Base-by-base conservation (phyloP, 2,797 vertebrate species). In the Florisuga fusca region DNA sequence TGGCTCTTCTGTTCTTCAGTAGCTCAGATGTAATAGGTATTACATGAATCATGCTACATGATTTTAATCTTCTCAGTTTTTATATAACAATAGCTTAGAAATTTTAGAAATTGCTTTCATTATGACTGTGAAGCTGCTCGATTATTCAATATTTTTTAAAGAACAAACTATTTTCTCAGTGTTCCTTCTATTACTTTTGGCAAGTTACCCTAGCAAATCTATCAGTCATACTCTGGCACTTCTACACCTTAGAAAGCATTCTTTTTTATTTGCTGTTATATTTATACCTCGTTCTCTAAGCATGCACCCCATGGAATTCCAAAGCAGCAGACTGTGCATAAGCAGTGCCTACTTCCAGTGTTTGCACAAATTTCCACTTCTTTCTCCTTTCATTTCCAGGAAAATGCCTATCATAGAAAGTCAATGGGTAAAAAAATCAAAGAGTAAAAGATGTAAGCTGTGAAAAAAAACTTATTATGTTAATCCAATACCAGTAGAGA, bases 1-100 rank as follows among this genome's bases (percentile, higher is more conserved):
- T 94, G 86, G 41, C 46, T 79, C 57, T 85, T 96, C 45, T 79
- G 46, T 61, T 95, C 74, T 90, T 94, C 95, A 97, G 96, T 92
- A 97, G 78, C 27, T 95, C 19, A 11, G 51, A 53, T 94, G 51
- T 81, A 96, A 94, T 93, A 96, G 63, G 74, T 97, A 96, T 96
- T 97, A 94, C 22, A 83, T 97, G 93, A 97, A 90, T 97, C 90
- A 93, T 75, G 22, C 51, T 73, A 92, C 15, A 6, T 88, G 59
- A 76, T 95, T 97, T 96, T 96, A 96, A 94, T 50, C 81, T 97
- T 94, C 59, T 83, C 15, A 0, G 29, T 63, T 95, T 76, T 96
- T 96, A 90, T 38, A 82, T 78, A 97, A 96, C 73, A 96, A 91
- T 95, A 95, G 62, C 72, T 84, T 73, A 82, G 66, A 78, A 86